Conservation (phyloP, 2,113 vertebrate genomes). For the Rhinichthys klamathensis region DNA sequence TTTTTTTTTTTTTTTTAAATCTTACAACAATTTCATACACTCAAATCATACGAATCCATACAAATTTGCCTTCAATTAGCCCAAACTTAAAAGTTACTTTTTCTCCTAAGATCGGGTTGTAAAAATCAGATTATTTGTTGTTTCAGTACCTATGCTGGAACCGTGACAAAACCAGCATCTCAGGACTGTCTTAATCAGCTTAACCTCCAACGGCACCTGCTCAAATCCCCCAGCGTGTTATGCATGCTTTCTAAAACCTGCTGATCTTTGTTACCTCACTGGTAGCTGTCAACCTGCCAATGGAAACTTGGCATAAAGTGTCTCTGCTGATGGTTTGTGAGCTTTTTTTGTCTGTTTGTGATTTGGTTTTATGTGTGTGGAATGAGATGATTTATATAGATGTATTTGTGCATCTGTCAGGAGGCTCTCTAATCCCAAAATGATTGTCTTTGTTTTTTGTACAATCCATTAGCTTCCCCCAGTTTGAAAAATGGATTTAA, state of each 20-base stretch:
- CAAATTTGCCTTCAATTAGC: neutral
- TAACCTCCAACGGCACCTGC: neutral
- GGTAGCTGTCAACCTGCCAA: slow-evolving; percentile 35
- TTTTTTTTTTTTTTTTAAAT: neutral
- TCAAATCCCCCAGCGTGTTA: slow-evolving; percentile 13
- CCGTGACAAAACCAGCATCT: neutral
- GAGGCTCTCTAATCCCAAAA: slow-evolving; percentile 5
- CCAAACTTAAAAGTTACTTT: neutral
- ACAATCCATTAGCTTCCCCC: neutral
- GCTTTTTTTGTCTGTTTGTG: neutral
- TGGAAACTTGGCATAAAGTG: slow-evolving; percentile 29
- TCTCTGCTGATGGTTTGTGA: slow-evolving; percentile 6
- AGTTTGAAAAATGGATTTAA: slow-evolving; percentile 11
- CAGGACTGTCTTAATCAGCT: slow-evolving; percentile 29
- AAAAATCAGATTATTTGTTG: neutral
- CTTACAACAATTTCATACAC: neutral
- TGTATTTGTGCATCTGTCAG: slow-evolving; percentile 13
- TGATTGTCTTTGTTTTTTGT: slow-evolving; percentile 25
- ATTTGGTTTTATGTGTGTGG: neutral
- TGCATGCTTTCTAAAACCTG: slow-evolving; percentile 33
- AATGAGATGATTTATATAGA: slow-evolving; percentile 1
- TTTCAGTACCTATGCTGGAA: neutral
- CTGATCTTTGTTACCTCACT: slow-evolving; percentile 39
- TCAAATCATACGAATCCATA: neutral
- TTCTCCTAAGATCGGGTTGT: neutral